Conservation (phyloP, 2,113 vertebrate species). For the Macaca fascicularis region DNA sequence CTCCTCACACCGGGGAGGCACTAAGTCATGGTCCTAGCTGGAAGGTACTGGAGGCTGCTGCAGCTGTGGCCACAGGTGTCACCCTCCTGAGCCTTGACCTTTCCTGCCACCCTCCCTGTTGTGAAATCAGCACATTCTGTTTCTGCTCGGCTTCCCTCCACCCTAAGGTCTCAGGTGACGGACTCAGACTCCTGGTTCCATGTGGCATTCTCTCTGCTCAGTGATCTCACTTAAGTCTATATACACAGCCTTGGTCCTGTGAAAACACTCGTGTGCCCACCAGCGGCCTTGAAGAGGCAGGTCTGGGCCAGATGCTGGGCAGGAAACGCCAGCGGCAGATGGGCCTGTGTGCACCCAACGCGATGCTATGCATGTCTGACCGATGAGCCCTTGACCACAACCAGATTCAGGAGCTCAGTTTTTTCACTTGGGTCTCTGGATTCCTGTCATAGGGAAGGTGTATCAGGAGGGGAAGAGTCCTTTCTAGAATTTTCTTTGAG, state of each 20-base stretch:
- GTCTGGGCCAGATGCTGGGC: background rate
- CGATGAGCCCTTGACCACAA: background rate
- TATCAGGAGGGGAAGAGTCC: background rate
- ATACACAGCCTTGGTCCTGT: background rate
- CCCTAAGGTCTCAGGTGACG: slow-evolving; percentile 41
- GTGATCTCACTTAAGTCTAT: background rate
- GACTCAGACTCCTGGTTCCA: slow-evolving; percentile 19
- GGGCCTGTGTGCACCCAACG: fast-evolving
- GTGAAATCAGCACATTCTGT: background rate
- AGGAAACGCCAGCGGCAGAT: fast-evolving
- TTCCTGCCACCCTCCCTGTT: background rate
- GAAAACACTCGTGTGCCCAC: background rate
- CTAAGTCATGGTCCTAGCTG: background rate
- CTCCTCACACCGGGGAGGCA: background rate
- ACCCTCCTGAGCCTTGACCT: background rate
- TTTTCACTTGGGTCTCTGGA: background rate
- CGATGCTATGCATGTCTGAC: background rate
- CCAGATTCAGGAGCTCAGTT: background rate
- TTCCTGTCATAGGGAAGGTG: background rate
- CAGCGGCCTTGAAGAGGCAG: background rate
- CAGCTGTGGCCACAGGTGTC: background rate
- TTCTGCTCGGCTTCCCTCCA: slow-evolving; percentile 41
- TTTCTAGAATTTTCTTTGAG: slow-evolving; percentile 11
- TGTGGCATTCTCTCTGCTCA: background rate
- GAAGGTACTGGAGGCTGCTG: slow-evolving; percentile 23